phyloP scores from a whole-genome alignment of 2,797 vertebrate species.

The Phataginus tricuspis region DNA sequence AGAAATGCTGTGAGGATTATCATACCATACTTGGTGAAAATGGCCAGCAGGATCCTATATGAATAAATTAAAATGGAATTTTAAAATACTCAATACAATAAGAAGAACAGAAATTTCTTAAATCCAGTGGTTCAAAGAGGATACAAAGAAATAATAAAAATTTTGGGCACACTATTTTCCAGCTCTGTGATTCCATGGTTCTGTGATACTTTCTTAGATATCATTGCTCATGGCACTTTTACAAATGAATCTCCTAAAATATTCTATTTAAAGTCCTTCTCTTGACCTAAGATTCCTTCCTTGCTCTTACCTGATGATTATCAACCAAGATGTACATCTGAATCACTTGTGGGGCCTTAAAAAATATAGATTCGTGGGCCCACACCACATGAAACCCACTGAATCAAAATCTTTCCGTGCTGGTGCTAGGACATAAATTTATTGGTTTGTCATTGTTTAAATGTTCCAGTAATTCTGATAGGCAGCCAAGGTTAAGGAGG shows the following conservation, averaged over 20 bases:
- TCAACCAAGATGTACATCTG: conserved; percentile 14
- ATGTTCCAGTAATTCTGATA: conserved; percentile 30
- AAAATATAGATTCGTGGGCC: not conserved
- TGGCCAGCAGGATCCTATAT: conserved; percentile 88
- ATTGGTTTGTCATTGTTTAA: conserved; percentile 14
- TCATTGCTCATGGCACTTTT: not conserved
- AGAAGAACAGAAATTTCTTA: not conserved
- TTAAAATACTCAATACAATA: not conserved
- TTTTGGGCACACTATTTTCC: not conserved
- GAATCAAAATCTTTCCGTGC: conserved; percentile 17
- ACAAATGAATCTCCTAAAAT: not conserved
- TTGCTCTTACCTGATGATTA: not conserved
- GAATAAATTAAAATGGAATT: conserved; percentile 51
- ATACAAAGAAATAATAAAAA: conserved; percentile 47
- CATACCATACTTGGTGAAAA: conserved; percentile 96
- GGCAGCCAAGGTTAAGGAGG: not conserved
- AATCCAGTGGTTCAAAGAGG: conserved; percentile 49
- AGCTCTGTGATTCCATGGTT: not conserved
- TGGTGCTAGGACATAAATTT: not conserved
- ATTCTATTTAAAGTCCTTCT: not conserved
- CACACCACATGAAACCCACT: not conserved
- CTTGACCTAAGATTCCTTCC: not conserved
- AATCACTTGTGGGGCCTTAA: not conserved
- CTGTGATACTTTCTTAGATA: conserved; percentile 5
- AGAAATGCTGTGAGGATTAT: conserved; percentile 94